Conservation (phyloP, 2,888 invertebrate genomes). For the Acrobasis suavella region DNA sequence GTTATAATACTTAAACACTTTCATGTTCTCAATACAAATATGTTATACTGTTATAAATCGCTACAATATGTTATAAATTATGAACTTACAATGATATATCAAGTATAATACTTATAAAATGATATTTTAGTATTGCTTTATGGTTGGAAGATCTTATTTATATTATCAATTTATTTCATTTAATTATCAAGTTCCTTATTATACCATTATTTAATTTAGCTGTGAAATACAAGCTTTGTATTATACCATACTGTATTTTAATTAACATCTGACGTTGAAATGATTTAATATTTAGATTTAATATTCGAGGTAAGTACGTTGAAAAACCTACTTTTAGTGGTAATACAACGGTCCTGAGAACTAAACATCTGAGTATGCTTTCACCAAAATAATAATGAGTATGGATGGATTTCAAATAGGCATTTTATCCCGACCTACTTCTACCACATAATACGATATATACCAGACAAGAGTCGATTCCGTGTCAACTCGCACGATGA, state of each 20-base stretch:
- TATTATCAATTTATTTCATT: constrained; percentile 32
- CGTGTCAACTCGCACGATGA: no score
- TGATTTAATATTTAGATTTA: constrained; percentile 28
- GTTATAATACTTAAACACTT: constrained; percentile 27
- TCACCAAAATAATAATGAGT: no score
- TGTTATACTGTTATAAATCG: constrained; percentile 29
- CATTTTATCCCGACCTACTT: not conserved
- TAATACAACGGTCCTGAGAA: not conserved
- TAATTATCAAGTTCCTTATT: constrained; percentile 22
- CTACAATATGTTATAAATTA: constrained; percentile 40
- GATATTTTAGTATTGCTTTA: constrained; percentile 73
- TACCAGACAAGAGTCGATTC: no score
- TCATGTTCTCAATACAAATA: constrained; percentile 18
- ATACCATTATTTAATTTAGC: constrained; percentile 18
- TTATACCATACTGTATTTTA: constrained; percentile 3
- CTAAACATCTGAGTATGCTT: not conserved
- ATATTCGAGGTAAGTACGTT: not conserved
- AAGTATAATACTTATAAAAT: constrained; percentile 52
- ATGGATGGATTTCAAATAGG: no score
- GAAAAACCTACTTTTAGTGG: not conserved
- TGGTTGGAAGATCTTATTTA: constrained; percentile 57
- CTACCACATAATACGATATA: no score
- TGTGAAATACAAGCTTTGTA: constrained; percentile 20
- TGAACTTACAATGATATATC: constrained; percentile 32
- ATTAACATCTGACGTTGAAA: constrained; percentile 31